phyloP scores from a whole-genome alignment of 1,140 invertebrate genomes.

The Elysia chlorotica region DNA sequence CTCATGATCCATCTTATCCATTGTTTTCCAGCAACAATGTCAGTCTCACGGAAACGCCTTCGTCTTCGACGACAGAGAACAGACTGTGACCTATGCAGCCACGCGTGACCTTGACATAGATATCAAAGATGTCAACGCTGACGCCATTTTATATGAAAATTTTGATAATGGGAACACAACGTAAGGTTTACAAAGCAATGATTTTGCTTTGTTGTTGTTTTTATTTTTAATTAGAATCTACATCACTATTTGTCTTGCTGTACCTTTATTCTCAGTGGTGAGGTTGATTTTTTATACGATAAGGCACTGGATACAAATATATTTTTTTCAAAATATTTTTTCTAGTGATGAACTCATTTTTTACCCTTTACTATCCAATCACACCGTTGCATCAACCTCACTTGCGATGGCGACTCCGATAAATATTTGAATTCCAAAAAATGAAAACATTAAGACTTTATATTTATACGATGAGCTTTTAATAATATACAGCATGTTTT shows the following conservation, averaged over 20 bases:
- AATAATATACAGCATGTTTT: no score
- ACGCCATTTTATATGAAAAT: slow-evolving; percentile 50
- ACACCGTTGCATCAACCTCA: background rate
- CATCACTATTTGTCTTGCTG: no score
- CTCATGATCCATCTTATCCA: no score
- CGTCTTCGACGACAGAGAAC: slow-evolving; percentile 49
- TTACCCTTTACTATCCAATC: background rate
- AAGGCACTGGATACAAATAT: no score
- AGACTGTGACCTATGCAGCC: slow-evolving; percentile 43
- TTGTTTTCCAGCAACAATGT: slow-evolving; percentile 53
- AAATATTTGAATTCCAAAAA: background rate
- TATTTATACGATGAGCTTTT: no score
- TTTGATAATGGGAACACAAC: slow-evolving; percentile 47
- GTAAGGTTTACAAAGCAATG: no score
- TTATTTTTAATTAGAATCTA: no score
- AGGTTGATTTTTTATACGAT: no score
- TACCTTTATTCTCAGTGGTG: no score
- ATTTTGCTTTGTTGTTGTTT: no score
- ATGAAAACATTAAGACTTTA: no score
- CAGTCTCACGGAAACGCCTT: slow-evolving; percentile 57
- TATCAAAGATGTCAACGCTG: slow-evolving; percentile 26
- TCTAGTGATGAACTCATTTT: background rate
- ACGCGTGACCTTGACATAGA: slow-evolving; percentile 57
- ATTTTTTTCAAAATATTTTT: slow-evolving; percentile 17
- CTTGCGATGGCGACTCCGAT: background rate